Base-by-base conservation (phyloP, 2,113 vertebrate genomes). In the Platichthys stellatus region DNA sequence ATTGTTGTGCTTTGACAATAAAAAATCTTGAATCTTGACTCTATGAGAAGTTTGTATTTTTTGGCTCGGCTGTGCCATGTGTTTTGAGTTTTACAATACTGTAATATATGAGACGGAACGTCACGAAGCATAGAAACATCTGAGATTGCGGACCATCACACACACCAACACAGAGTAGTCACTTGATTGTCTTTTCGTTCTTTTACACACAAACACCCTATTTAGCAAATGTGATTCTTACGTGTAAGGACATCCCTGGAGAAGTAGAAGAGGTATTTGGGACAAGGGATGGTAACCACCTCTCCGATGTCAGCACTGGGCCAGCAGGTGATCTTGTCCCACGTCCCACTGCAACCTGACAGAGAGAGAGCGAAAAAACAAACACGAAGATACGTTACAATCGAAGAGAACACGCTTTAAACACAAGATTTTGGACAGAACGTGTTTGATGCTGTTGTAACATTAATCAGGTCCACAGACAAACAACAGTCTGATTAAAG, bases 281-380 rank as follows among this genome's bases (percentile, higher is more conserved):
- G 97, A 24, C 97, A 99, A 0, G 93, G 93, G 63, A 96, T 86
- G 38, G 96, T 93, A 24, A 96, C 96, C 20, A 94, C 88, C 67
- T 97, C 92, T 74, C 96, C 97, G 15, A 92, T 80, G 3, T 89
- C 89, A 0, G 96, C 95, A 5, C 93, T 90, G 0, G 97, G 97
- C 97, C 97, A 99, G 91, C 97, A 99, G 0, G 95, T 96, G 76
- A 97, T 87, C 74, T 95, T 96, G 84, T 98, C 97, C 97, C 97
- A 99, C 18, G 92, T 94, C 63, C 87, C 94, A 20, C 78, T 78
- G 78, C 97, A 99, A 65, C 96, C 97, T 98, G 83, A 24, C 2
- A 51, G 13, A 18, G 5, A 18, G 5, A 51, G 7, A 10, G 40
- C 40, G 23, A 7, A 51, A 51, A 20, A 13, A 4, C 11, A 60